Conservation (phyloP, 2,888 invertebrate species). For the Limnephilus rhombicus region DNA sequence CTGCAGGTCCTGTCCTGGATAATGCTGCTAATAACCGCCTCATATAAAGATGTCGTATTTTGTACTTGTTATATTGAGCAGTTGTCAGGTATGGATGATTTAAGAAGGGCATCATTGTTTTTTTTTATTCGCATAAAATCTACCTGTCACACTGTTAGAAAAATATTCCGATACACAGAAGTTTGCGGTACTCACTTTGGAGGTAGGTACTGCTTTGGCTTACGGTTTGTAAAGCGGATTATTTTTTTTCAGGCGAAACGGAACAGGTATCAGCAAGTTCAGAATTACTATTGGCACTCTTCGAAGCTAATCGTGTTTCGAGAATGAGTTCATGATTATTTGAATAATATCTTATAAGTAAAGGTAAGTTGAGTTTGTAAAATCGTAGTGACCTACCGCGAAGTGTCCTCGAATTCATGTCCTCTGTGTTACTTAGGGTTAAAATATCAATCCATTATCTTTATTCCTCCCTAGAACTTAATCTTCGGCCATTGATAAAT, state of each 20-base stretch:
- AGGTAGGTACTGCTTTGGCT: not conserved
- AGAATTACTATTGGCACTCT: not conserved
- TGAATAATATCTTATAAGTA: not conserved
- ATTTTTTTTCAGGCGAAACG: conserved; percentile 2
- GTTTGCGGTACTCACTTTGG: conserved; percentile 6
- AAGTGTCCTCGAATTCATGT: not conserved
- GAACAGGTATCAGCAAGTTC: not conserved
- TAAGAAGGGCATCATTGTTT: not conserved
- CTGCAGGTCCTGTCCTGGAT: not conserved
- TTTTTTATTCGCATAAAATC: not conserved
- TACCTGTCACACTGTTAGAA: not conserved
- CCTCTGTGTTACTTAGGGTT: not conserved
- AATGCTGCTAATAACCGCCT: not conserved
- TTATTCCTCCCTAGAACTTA: not conserved
- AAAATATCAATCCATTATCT: not conserved
- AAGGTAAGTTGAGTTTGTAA: not conserved
- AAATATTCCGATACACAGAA: conserved; percentile 30
- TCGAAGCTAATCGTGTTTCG: not conserved
- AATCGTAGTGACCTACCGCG: not conserved
- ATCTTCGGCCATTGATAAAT: too few species aligned
- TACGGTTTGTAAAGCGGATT: not conserved
- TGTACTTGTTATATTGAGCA: not conserved
- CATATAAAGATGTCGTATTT: not conserved
- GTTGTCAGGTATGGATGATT: not conserved
- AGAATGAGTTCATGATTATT: not conserved